Conservation (phyloP, 1,140 invertebrate species). For the Camponotus vicinus region DNA sequence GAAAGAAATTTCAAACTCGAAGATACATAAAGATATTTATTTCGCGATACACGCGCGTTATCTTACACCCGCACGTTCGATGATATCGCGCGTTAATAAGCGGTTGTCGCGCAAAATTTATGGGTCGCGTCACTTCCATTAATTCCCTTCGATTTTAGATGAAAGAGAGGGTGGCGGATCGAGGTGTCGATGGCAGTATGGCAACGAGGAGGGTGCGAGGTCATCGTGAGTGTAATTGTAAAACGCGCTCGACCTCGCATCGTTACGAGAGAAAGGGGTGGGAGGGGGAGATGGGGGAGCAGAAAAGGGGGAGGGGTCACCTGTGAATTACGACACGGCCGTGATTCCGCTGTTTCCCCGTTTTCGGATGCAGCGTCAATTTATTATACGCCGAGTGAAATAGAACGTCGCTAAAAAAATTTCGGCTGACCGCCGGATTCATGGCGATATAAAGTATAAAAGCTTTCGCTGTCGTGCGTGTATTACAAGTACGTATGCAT, state of each 20-base stretch:
- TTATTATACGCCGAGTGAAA: constrained; percentile 65
- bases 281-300: no score
- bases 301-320: not conserved
- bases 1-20: not conserved
- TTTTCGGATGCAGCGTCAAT: constrained; percentile 65
- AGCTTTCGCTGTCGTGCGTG: constrained; percentile 42
- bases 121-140: constrained; percentile 69
- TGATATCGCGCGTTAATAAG: constrained; percentile 57
- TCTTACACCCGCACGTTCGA: constrained; percentile 26
- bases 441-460: constrained; percentile 49
- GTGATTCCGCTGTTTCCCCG: constrained; percentile 59
- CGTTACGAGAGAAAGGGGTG: no score
- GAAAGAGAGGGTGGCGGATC: constrained; percentile 42
- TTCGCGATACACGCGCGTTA: not conserved
- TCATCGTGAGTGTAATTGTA: constrained; percentile 65
- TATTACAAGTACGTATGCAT: not conserved
- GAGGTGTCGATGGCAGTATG: constrained; percentile 54
- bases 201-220: constrained; percentile 26
- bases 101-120: constrained; percentile 54
- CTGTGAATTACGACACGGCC: constrained; percentile 48
- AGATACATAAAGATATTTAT: constrained; percentile 15
- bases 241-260: constrained; percentile 47
- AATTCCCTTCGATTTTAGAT: constrained; percentile 69
- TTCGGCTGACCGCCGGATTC: constrained; percentile 40
- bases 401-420: constrained; percentile 44